Percentiles rank a stretch among this genome's conserved stretches.
Evolutionary conservation across 2,797 vertebrate species (phyloP).

Genomic region (Simalia tracyae): DNA sequence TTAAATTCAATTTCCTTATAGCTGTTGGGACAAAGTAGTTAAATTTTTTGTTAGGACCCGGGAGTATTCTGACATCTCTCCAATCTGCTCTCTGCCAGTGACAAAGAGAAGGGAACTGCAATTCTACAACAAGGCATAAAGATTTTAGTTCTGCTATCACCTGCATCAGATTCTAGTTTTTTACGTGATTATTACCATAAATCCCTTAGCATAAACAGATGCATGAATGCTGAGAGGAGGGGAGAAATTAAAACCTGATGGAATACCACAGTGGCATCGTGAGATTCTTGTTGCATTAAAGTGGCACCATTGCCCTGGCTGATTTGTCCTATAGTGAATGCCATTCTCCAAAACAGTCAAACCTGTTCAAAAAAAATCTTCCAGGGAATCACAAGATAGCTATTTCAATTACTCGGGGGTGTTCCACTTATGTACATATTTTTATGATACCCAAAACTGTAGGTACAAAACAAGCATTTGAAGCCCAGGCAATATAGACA

Average conservation of each 20-base stretch:
- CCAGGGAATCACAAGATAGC: neutral
- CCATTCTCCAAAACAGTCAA: constrained; percentile 5
- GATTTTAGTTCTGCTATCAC: accelerated
- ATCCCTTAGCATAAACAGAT: neutral
- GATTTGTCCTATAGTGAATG: neutral
- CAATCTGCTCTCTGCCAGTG: neutral
- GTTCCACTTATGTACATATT: neutral
- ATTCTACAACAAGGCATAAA: constrained; percentile 9
- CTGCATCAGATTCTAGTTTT: constrained; percentile 4
- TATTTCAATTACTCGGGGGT: neutral
- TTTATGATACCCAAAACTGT: constrained; percentile 23
- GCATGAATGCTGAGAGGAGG: neutral
- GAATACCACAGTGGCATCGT: neutral
- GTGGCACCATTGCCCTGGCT: constrained; percentile 25
- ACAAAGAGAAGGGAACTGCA: constrained; percentile 17
- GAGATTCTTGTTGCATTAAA: constrained; percentile 29
- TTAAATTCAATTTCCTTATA: neutral
- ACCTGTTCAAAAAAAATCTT: constrained; percentile 31
- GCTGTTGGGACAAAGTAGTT: neutral
- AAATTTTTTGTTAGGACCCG: constrained; percentile 2
- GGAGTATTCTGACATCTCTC: constrained; percentile 19
- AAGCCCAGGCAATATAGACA: constrained; percentile 4
- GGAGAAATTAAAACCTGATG: neutral
- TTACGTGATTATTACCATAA: constrained; percentile 6
- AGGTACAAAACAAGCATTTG: constrained; percentile 21